Conservation (phyloP, 37 sponge, comb jelly and placozoan genomes). For the Amphimedon queenslandica region DNA sequence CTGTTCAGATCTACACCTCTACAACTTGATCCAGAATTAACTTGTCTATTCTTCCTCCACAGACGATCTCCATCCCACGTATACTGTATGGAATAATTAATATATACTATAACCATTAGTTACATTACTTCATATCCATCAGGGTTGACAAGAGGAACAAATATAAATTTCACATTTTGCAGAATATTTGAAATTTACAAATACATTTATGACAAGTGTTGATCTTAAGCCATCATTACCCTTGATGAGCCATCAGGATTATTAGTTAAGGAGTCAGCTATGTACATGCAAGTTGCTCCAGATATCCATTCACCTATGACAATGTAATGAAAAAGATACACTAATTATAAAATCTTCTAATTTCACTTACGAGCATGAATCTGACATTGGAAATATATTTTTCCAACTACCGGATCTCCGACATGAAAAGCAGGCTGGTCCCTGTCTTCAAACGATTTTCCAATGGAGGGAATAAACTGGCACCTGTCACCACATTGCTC, state of each 20-base stretch:
- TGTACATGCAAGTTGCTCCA: conserved; percentile 73
- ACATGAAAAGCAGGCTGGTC: conserved; percentile 69
- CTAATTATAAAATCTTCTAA: not conserved
- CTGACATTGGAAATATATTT: conserved; percentile 76
- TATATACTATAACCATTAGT: not conserved
- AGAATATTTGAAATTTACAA: not conserved
- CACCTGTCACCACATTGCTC: conserved; percentile 8
- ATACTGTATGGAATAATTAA: not conserved
- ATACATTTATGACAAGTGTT: not conserved
- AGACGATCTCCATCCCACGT: conserved; percentile 40
- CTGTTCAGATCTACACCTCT: conserved; percentile 64
- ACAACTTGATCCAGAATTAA: not conserved
- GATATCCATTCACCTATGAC: conserved; percentile 77
- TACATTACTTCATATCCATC: conserved; percentile 69
- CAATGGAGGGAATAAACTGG: conserved; percentile 38
- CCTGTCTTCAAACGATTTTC: conserved; percentile 38
- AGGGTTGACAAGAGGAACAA: conserved; percentile 80
- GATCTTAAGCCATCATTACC: conserved; percentile 1
- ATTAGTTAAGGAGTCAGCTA: conserved; percentile 23
- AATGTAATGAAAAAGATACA: not conserved
- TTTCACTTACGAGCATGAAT: conserved; percentile 72
- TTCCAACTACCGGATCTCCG: not conserved
- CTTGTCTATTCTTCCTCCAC: conserved; percentile 61
- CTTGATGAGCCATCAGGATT: not conserved
- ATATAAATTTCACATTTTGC: conserved; percentile 20